Percentiles rank a stretch among this genome's conserved stretches.
Conservation (phyloP, 2,113 vertebrate genomes). For the Triplophysa rosa region DNA sequence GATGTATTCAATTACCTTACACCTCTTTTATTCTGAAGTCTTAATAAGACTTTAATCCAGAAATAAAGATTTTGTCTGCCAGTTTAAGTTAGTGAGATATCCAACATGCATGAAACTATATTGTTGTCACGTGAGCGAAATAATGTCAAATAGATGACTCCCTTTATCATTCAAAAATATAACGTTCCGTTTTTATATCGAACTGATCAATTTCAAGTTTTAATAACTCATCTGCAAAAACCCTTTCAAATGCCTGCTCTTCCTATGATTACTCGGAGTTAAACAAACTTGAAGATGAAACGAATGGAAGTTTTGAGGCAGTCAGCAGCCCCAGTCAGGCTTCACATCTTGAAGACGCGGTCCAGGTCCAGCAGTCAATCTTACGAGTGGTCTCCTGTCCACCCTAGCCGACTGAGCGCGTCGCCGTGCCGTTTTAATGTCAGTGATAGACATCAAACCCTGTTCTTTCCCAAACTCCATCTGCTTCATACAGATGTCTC, state of each 20-base stretch:
- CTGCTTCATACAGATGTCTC: constrained; percentile 64
- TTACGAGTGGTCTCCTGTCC: constrained; percentile 42
- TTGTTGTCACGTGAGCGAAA: too few species aligned
- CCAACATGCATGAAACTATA: too few species aligned
- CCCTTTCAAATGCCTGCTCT: neutral
- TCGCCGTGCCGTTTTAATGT: constrained; percentile 58
- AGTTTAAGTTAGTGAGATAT: too few species aligned
- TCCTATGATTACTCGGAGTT: neutral
- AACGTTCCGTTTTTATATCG: too few species aligned
- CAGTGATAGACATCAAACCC: constrained; percentile 60
- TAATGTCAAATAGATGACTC: too few species aligned
- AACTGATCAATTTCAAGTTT: too few species aligned
- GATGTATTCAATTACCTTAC: too few species aligned
- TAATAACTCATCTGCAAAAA: neutral
- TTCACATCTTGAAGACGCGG: constrained; percentile 57
- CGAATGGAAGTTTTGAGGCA: constrained; percentile 44
- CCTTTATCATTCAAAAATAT: too few species aligned
- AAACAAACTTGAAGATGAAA: constrained; percentile 19
- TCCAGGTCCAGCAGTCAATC: constrained; percentile 30
- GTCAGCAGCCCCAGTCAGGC: constrained; percentile 35
- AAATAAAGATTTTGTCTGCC: too few species aligned
- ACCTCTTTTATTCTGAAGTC: too few species aligned
- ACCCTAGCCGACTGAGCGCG: constrained; percentile 50
- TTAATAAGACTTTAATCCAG: too few species aligned
- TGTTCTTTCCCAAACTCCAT: constrained; percentile 58